phyloP scores from a whole-genome alignment of 2,797 vertebrate species.

The Cyclopterus lumpus region DNA sequence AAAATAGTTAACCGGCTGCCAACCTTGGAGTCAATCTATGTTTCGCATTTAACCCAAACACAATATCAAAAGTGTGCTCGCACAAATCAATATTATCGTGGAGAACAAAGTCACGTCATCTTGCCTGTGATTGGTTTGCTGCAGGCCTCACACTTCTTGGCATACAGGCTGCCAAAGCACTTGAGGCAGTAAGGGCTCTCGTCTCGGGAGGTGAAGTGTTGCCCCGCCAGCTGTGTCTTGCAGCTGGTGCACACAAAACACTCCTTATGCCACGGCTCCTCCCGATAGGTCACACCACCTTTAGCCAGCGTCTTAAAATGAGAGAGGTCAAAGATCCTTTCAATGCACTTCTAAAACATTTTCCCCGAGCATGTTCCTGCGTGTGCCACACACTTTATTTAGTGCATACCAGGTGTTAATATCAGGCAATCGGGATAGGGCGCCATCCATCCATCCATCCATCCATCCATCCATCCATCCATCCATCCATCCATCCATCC shows the following conservation, averaged over 20 bases:
- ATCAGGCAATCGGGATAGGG: no score
- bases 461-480: no score
- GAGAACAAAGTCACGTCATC: conserved; percentile 4
- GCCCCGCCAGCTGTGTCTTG: conserved; percentile 94
- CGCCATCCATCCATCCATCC: no score
- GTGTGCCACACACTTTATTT: neutral
- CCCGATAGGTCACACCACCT: conserved; percentile 97
- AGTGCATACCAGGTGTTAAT: no score
- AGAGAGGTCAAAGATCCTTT: conserved; percentile 2
- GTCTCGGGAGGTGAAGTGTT: conserved; percentile 98
- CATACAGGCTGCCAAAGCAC: conserved; percentile 97
- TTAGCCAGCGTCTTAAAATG: conserved; percentile 91
- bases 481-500: no score
- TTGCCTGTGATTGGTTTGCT: conserved; percentile 96
- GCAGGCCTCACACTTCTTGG: conserved; percentile 97
- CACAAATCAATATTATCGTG: neutral
- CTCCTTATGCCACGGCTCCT: conserved; percentile 99
- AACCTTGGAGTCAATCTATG: neutral
- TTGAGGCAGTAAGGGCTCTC: conserved; percentile 96
- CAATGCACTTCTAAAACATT: neutral
- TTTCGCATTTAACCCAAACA: neutral
- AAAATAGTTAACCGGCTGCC: neutral
- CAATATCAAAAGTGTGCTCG: neutral
- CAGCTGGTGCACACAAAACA: conserved; percentile 97
- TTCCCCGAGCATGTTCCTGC: neutral